phyloP scores from a whole-genome alignment of 2,888 invertebrate genomes.

The Scaptomyza reducta region DNA sequence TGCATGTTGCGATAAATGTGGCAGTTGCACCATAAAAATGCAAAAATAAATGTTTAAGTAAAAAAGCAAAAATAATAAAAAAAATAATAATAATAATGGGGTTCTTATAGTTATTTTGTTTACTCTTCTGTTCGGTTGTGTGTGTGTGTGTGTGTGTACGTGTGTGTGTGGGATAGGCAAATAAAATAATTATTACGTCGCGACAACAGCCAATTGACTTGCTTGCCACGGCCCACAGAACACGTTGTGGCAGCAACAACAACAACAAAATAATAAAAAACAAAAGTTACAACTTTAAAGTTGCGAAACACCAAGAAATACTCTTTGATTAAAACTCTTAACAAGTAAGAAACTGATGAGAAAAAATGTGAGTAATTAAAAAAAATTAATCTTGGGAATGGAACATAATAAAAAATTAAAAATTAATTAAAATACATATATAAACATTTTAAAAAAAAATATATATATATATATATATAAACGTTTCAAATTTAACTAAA shows the following conservation, averaged over 20 bases:
- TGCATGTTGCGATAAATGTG: slow-evolving; percentile 67
- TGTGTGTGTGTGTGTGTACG: slow-evolving; percentile 11
- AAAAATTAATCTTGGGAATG: too few species aligned
- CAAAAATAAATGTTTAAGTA: slow-evolving; percentile 60
- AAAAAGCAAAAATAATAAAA: neutral
- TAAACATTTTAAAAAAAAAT: too few species aligned
- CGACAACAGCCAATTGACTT: slow-evolving; percentile 49
- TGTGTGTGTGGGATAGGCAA: slow-evolving; percentile 70
- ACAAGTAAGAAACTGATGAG: too few species aligned
- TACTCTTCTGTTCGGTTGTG: neutral
- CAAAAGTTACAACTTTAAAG: neutral
- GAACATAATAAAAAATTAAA: too few species aligned
- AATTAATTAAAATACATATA: too few species aligned
- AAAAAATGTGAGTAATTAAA: too few species aligned
- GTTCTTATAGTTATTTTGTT: neutral
- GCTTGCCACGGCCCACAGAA: slow-evolving; percentile 54
- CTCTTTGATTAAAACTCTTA: too few species aligned
- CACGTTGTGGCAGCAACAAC: slow-evolving; percentile 9
- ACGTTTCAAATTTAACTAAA: too few species aligned
- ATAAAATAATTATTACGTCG: slow-evolving; percentile 65
- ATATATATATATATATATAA: too few species aligned
- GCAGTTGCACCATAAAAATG: slow-evolving; percentile 63
- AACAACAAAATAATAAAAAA: slow-evolving; percentile 1
- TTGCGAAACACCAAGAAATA: neutral
- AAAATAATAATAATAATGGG: neutral